Evolutionary conservation across 2,113 vertebrate species (phyloP).

Genomic region (Andinoacara biseriatus): DNA sequence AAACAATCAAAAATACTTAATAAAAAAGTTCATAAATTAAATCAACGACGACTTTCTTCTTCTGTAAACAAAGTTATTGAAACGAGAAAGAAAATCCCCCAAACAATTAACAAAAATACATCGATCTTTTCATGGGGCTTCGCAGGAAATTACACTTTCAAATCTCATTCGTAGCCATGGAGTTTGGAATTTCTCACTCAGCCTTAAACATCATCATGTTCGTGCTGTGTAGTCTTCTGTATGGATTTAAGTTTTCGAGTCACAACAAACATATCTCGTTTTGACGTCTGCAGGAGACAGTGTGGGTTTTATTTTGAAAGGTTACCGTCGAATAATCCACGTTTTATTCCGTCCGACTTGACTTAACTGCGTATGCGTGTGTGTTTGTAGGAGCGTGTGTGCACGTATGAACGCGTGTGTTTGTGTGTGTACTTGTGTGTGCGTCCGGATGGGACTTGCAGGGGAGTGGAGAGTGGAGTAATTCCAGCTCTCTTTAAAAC

Average conservation of each 20-base stretch:
- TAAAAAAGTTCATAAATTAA: neutral
- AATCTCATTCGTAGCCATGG: neutral
- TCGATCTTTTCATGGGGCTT: neutral
- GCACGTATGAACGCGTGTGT: conserved; percentile 12
- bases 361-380: neutral
- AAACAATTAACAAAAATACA: neutral
- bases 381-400: conserved; percentile 5
- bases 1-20: neutral
- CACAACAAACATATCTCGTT: neutral
- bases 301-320: conserved; percentile 61
- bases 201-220: too few relatives aligned
- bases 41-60: neutral
- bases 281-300: neutral
- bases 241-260: neutral
- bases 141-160: neutral
- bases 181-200: neutral
- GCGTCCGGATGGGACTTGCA: conserved; percentile 50
- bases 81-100: neutral
- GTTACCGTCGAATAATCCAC: too few relatives aligned
- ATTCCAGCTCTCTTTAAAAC: conserved; percentile 71
- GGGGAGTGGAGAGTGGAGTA: conserved; percentile 68
- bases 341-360: neutral
- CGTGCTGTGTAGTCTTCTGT: too few relatives aligned
- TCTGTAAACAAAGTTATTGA: neutral
- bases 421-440: conserved; percentile 15